Evolutionary conservation across 2,888 invertebrate genomes (phyloP).

Genomic region (Stratiomys singularior): DNA sequence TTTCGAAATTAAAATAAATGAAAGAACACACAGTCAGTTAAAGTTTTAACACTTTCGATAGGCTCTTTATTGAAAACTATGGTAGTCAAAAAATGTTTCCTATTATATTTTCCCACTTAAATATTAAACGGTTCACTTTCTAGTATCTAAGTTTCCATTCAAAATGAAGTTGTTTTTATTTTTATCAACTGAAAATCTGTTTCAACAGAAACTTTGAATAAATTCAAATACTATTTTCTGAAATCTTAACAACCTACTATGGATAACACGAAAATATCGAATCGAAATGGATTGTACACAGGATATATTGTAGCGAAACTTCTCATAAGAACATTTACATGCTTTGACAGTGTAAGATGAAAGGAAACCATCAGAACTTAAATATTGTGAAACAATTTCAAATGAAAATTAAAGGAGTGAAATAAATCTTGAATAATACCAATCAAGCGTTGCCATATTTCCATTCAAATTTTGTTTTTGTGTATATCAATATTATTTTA

Average conservation of each 20-base stretch:
- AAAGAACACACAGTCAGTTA: background rate
- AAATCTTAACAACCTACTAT: background rate
- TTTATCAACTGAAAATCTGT: background rate
- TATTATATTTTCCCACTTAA: slow-evolving; percentile 17
- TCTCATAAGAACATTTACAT: background rate
- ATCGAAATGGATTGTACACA: background rate
- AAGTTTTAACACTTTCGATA: slow-evolving; percentile 41
- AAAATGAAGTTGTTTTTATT: slow-evolving; percentile 14
- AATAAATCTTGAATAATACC: background rate
- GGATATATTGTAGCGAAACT: background rate
- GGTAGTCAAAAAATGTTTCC: slow-evolving; percentile 34
- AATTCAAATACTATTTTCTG: background rate
- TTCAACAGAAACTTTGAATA: background rate
- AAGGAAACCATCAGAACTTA: background rate
- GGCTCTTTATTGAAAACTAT: slow-evolving; percentile 44
- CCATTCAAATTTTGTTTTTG: slow-evolving; percentile 35
- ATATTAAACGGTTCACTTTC: slow-evolving; percentile 22
- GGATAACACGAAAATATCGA: background rate
- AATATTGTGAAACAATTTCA: background rate
- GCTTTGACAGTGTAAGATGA: background rate
- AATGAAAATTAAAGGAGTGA: background rate
- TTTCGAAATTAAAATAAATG: too few relatives aligned
- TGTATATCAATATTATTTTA: slow-evolving; percentile 38
- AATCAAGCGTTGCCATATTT: background rate
- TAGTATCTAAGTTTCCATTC: slow-evolving; percentile 12